Percentiles rank a stretch among this genome's conserved stretches.
Conservation (phyloP, 2,797 vertebrate genomes). For the Acomys russatus region DNA sequence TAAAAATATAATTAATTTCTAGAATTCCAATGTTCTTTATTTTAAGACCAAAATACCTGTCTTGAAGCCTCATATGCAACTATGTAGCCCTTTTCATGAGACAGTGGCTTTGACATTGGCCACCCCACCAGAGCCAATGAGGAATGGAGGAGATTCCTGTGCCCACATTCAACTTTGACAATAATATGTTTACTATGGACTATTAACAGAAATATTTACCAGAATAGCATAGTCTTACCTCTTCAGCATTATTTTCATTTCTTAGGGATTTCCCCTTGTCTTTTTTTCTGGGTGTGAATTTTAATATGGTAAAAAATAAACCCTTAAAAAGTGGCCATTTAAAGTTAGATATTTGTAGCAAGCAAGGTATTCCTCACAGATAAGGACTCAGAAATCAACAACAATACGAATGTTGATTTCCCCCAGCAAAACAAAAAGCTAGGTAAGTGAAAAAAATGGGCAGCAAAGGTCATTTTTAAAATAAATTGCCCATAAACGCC, state of each 20-base stretch:
- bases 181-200: not conserved
- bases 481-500: not conserved
- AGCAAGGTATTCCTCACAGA: not conserved
- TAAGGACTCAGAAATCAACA: not conserved
- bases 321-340: not conserved
- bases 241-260: not conserved
- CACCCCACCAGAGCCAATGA: not conserved
- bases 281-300: not conserved
- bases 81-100: not conserved
- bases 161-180: not conserved
- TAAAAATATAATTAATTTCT: not conserved
- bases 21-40: not conserved
- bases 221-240: not conserved
- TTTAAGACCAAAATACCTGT: conserved; percentile 12
- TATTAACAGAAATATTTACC: not conserved
- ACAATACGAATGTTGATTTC: not conserved
- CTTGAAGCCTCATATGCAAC: not conserved
- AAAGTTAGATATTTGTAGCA: not conserved
- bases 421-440: not conserved
- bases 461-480: not conserved
- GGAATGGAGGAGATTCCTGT: not conserved
- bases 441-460: not conserved
- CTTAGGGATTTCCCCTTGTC: not conserved
- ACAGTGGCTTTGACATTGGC: not conserved
- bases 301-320: not conserved